Evolutionary conservation across 2,797 vertebrate genomes (phyloP), one percentile per base, ranked within the genome.

Genomic region (Lepus oiostolus): DNA sequence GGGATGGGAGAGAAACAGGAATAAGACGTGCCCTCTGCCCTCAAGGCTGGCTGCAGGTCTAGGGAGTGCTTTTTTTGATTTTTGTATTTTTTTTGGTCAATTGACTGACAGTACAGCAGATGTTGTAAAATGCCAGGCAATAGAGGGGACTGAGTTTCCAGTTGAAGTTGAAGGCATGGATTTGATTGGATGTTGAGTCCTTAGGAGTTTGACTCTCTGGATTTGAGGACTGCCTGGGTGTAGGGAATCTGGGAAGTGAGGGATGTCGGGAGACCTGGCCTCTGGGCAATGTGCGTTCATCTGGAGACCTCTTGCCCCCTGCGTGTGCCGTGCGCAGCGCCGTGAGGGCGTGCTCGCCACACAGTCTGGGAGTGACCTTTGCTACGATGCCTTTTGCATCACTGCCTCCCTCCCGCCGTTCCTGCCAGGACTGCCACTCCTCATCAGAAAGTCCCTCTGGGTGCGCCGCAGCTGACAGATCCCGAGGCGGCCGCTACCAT

Each of bases 71-170:
- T 77, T 88, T 68, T 81, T 47, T 47, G 42, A 47, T 9, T 47
- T 47, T 47, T 47, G 42, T 47, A 47, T 47, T 47, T 47, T 47
- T 47, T 47, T 47, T 47, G 42, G 42, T 47, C 42, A 47, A 28
- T 86, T 80, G n/a, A 81, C 71, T 90, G 38, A 50, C 47, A 77
- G 77, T 71, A 1, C 47, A 47, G 62, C 63, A 35, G 14, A 21
- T 86, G n/a, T 80, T 54, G 42, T 60, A 52, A 91, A 90, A 28
- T 62, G 79, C 86, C 74, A 26, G 71, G 77, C 65, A 42, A 47
- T 80, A 92, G 58, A 50, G 35, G 82, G 30, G 47, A 80, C 16
- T 58, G 54, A 21, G 54, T 58, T 58, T 58, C 14, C 21, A 58
- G 54, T 58, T 16, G 71, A 85, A 4, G 19, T 71, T 54, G 32